A percentile compares a stretch with the other conserved stretches of the same genome.
phyloP scores from a whole-genome alignment of 2,888 invertebrate genomes.

The Plebejus argus region DNA sequence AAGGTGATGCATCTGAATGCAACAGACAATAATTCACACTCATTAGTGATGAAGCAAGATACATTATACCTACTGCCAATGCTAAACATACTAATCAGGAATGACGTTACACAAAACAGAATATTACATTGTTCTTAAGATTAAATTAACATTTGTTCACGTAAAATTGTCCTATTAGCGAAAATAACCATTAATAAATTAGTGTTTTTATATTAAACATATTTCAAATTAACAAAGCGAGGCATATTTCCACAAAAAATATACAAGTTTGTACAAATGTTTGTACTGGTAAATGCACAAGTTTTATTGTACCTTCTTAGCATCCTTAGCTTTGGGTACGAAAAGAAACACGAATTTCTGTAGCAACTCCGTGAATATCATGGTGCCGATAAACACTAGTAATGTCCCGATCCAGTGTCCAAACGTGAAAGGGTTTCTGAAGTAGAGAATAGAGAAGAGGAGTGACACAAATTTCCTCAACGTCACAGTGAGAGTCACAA shows the following conservation, averaged over 20 bases:
- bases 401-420: conserved; percentile 95
- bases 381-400: conserved; percentile 95
- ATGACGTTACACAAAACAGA: background rate
- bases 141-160: background rate
- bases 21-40: background rate
- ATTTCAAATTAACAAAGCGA: conserved; percentile 9
- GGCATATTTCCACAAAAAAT: background rate
- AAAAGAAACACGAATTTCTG: conserved; percentile 72
- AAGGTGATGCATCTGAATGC: background rate
- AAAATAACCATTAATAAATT: background rate
- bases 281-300: conserved; percentile 22
- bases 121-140: background rate
- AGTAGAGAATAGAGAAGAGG: conserved; percentile 96
- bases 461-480: conserved; percentile 96
- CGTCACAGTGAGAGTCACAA: conserved; percentile 97
- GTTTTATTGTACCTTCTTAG: conserved; percentile 61
- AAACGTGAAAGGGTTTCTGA: conserved; percentile 95
- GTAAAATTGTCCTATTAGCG: background rate
- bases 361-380: conserved; percentile 92
- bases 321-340: conserved; percentile 55
- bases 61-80: background rate
- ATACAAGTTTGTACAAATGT: background rate
- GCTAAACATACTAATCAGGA: background rate
- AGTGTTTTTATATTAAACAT: background rate
- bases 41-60: background rate